Percentiles rank a stretch among this genome's conserved stretches.
Evolutionary conservation across 2,113 vertebrate genomes (phyloP).

Genomic region (Anser brachyrhynchus): DNA sequence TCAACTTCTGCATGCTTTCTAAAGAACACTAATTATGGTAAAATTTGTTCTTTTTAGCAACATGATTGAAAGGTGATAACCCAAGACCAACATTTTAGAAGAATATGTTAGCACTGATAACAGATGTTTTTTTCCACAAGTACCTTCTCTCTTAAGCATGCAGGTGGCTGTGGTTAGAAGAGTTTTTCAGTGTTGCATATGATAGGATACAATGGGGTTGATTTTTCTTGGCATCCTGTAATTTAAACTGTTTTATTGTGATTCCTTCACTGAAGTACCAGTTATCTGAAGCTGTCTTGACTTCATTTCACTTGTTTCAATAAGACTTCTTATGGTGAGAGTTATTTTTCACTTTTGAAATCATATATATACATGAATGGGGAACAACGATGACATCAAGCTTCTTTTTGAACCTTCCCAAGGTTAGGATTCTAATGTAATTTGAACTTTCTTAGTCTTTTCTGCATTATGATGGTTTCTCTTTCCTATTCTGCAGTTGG

Average conservation of each 20-base stretch:
- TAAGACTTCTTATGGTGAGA: background rate
- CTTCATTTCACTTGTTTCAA: background rate
- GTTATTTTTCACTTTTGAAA: background rate
- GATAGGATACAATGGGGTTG: background rate
- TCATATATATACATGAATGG: background rate
- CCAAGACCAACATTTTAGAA: slow-evolving; percentile 26
- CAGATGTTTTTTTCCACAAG: slow-evolving; percentile 29
- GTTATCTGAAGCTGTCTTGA: background rate
- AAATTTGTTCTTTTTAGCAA: slow-evolving; percentile 62
- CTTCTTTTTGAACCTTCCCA: background rate
- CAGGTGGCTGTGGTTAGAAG: slow-evolving; percentile 18
- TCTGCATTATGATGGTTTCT: background rate
- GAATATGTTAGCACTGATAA: slow-evolving; percentile 41
- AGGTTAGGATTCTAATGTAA: background rate
- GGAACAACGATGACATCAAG: background rate
- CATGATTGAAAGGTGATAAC: slow-evolving; percentile 60
- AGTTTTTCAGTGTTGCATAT: background rate
- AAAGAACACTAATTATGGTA: slow-evolving; percentile 59
- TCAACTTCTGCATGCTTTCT: slow-evolving; percentile 42
- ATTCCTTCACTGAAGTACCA: background rate
- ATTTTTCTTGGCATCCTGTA: background rate
- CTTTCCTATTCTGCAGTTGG: background rate
- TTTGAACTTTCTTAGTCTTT: background rate
- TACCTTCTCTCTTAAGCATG: slow-evolving; percentile 30
- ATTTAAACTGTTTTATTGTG: background rate